Base-by-base conservation (phyloP, 1,140 invertebrate species). In the Zaprionus nigranus region DNA sequence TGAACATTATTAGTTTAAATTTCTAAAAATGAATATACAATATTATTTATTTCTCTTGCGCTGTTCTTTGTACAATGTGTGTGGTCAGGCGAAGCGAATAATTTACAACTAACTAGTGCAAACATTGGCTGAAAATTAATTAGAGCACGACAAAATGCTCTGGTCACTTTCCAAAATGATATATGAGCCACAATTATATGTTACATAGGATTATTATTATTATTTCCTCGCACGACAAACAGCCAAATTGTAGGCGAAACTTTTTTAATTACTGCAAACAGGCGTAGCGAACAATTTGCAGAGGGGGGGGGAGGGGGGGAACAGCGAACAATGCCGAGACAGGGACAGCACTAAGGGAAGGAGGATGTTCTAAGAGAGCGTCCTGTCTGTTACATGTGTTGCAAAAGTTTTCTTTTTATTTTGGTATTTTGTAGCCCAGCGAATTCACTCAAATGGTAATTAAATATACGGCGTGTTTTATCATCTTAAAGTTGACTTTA, bases 261-360 rank as follows among this genome's bases (percentile, higher is more conserved):
- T 75, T 75, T 75, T 75, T 75, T 75, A 75, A 75, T 75, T 75
- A 75, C 72, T 75, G 49, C 53, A 75, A 75, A 75, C 71, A 62
- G 60, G 26, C 60, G 43, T 28, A 17, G 15, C 24, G 40, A 26
- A 43, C 12, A 64, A 51, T 68, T 68, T 20, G 1, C 12, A 59
- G 46, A 17, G 9, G 15, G 11, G 17, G 5, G 15, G 1, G 2
- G 1, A 15, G 22, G 9, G 15, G 11, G 17, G 5, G 15, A 4
- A 7, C 3, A 15, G 22, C 26, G 12, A 51, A 63, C 46, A 51
- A 53, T 2, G 17, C 28, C 4, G 15, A 49, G 49, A 20, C 5
- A 17, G 49, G 17, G 17, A 2, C 49, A 0, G 17, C 0, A 7
- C n/a, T 17, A 5, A 3, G 53, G 53, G 13, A 5, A 15, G 2